Evolutionary conservation across 2,888 invertebrate genomes (phyloP).

Genomic region (Nyleta sp.): DNA sequence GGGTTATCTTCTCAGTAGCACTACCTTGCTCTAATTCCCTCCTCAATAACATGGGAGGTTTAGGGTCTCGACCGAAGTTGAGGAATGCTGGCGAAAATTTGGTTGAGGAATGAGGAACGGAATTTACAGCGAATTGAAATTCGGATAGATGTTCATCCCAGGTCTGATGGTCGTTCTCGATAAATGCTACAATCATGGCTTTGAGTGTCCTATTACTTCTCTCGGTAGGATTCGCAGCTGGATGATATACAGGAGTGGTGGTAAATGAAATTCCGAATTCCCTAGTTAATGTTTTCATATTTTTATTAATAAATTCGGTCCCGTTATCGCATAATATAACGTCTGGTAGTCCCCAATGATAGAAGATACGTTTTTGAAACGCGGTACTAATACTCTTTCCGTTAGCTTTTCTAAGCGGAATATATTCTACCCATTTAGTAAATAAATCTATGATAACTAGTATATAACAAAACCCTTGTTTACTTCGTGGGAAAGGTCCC

Average conservation of each 20-base stretch:
- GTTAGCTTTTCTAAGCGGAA: not conserved
- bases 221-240: slow-evolving; percentile 57
- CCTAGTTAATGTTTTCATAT: too few relatives aligned
- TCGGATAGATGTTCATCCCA: slow-evolving; percentile 52
- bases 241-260: too few relatives aligned
- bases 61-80: slow-evolving; percentile 27
- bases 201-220: slow-evolving; percentile 35
- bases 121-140: slow-evolving; percentile 51
- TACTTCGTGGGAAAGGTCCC: slow-evolving; percentile 5
- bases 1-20: not conserved
- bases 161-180: slow-evolving; percentile 24
- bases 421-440: slow-evolving; percentile 7
- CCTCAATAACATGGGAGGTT: slow-evolving; percentile 4
- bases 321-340: not conserved
- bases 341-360: not conserved
- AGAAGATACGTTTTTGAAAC: too few relatives aligned
- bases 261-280: too few relatives aligned
- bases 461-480: too few relatives aligned
- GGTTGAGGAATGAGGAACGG: slow-evolving; percentile 36
- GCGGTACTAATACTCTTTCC: not conserved
- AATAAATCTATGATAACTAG: not conserved
- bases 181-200: slow-evolving; percentile 16
- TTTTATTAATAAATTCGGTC: not conserved
- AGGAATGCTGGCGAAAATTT: slow-evolving; percentile 30
- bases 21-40: not conserved